These are phyloP conservation scores for Molothrus ater DNA, from an alignment of 2,797 vertebrate genomes.

Conservation along the genomic window DNA sequence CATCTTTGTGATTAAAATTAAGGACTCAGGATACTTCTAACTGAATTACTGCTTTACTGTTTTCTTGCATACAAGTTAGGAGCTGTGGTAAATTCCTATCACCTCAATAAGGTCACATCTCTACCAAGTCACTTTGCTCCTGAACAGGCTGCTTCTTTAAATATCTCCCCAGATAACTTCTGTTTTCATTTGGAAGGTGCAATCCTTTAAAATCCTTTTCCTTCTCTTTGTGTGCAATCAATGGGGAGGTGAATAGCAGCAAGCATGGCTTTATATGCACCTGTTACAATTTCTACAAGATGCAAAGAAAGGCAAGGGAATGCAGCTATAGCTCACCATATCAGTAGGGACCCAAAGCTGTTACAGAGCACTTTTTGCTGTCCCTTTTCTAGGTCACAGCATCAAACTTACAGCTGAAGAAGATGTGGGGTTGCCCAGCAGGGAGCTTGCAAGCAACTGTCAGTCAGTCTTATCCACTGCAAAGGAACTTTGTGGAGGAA, in stretches of 20 bases:
- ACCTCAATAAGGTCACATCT: not conserved
- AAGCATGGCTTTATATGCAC: not conserved
- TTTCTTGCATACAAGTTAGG: not conserved
- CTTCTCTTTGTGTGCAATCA: not conserved
- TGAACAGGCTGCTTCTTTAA: not conserved
- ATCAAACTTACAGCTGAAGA: constrained; percentile 83
- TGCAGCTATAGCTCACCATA: not conserved
- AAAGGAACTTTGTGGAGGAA: constrained; percentile 82
- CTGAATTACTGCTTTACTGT: not conserved
- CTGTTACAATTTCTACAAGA: not conserved
- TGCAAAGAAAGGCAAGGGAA: not conserved
- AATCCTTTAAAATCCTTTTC: not conserved
- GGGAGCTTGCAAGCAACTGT: constrained; percentile 87
- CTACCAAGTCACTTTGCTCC: not conserved
- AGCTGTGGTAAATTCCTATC: not conserved
- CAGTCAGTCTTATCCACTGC: constrained; percentile 86
- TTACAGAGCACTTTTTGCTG: not conserved
- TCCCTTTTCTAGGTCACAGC: not conserved
- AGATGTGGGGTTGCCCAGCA: constrained; percentile 87
- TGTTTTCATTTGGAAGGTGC: not conserved
- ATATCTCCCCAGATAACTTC: not conserved
- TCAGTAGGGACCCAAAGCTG: not conserved
- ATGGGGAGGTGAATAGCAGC: not conserved
- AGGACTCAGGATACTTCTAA: not conserved
- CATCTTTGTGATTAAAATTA: not conserved